phyloP scores from a whole-genome alignment of 2,113 vertebrate genomes.

The Excalfactoria chinensis region DNA sequence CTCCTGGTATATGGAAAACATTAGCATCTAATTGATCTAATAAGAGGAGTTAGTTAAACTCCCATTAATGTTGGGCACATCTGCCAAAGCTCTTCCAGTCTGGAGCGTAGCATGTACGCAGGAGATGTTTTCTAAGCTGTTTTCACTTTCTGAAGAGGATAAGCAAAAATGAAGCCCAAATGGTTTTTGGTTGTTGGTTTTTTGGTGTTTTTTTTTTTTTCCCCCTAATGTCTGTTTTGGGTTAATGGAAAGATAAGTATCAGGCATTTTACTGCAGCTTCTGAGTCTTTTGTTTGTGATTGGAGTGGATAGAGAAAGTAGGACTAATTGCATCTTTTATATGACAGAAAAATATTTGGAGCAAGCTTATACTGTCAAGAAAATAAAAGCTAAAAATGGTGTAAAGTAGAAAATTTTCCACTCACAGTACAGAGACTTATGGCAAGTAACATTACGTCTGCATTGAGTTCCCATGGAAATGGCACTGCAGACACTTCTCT shows the following conservation, averaged over 20 bases:
- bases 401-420: slow-evolving; percentile 64
- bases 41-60: not conserved
- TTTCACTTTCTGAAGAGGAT: not conserved
- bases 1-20: not conserved
- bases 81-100: not conserved
- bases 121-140: slow-evolving; percentile 4
- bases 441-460: slow-evolving; percentile 34
- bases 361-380: slow-evolving; percentile 13
- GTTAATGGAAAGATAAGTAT: slow-evolving; percentile 6
- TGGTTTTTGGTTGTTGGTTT: too few species aligned
- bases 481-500: not conserved
- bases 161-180: slow-evolving; percentile 7
- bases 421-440: not conserved
- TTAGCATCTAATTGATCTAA: not conserved
- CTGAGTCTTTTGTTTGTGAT: not conserved
- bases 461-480: slow-evolving; percentile 71
- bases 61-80: not conserved
- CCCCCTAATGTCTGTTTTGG: not conserved
- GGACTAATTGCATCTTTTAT: slow-evolving; percentile 19
- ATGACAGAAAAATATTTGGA: slow-evolving; percentile 41
- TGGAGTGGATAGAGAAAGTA: slow-evolving; percentile 35
- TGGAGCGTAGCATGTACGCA: not conserved
- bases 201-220: not conserved
- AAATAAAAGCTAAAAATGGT: slow-evolving; percentile 50
- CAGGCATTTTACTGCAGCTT: not conserved